Base-by-base conservation (phyloP, 2,797 vertebrate species). In the Chrysocyon brachyurus region DNA sequence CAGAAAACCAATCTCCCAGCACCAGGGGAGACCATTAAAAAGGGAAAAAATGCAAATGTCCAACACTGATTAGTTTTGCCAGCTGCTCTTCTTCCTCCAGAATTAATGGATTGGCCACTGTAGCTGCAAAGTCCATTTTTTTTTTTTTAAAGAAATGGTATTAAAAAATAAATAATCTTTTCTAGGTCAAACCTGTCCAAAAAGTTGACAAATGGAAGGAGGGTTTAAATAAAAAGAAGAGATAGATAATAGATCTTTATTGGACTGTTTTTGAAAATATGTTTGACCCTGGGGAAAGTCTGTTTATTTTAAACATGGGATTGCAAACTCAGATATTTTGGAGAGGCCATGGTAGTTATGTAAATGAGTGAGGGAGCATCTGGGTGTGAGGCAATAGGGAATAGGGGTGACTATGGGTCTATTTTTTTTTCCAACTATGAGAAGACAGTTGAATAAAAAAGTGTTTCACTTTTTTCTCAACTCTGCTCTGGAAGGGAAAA, bases 21-120 rank as follows among this genome's bases (percentile, higher is more conserved):
- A 98, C 98, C 98, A 91, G 97, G 98, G 98, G 99, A 98, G 98
- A 95, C 91, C 54, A n/a, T 97, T 97, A 98, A 97, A 97, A 93
- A 57, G 14, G 49, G 4, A 5, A 95, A 93, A 96, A 93, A 99
- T 98, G 98, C 98, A 99, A 98, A 99, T 98, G 97, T 95, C 98
- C 96, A 94, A 66, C 98, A 96, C 93, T 98, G 98, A 99, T 98
- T 98, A 98, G 97, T 98, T 98, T 98, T 98, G 97, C 98, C 98
- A 98, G 98, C 98, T 98, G 98, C 98, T 99, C 97, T 98, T 98
- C 98, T 98, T 98, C 98, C 96, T 98, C 97, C 94, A 97, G 98
- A 98, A 98, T 98, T 98, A 98, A 97, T 86, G 91, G 93, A 97
- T 97, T 97, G 98, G 96, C 97, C 97, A 95, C 97, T 97, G 98